Evolutionary conservation across 1,140 invertebrate species (phyloP), one percentile per base, ranked within the genome.

Genomic region (Scaptomyza pallida): DNA sequence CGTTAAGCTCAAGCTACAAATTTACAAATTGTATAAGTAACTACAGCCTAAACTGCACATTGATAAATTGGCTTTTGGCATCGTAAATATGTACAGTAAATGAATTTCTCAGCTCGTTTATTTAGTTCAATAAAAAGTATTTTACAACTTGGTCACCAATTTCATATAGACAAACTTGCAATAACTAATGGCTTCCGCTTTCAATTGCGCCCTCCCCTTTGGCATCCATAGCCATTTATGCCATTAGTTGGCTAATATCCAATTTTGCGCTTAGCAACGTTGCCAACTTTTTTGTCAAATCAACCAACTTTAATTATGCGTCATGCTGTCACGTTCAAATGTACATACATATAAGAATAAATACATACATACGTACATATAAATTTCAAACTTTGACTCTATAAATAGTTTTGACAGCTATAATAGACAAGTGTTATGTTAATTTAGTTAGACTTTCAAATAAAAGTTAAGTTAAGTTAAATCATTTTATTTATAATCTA

Each of bases 301-400:
- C 56, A 37, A 61, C 67, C 43, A 33, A 55, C 62, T 62, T 80
- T 80, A 86, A 85, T 83, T 79, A 69, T 75, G 72, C 80, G 79
- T 72, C 80, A 79, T n/a, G 67, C 56, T 79, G 80, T 72, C 79
- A 56, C 45, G 41, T 59, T 33, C 47, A 50, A 33, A 33, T 16
- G 33, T 51, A 44, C 5, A 41, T 30, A 30, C 26, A 9, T 30
- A 9, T 30, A 30, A 35, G 33, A n/a, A 35, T n/a, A 12, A 2
- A 30, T 30, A 30, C 6, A 30, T 30, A 30, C 5, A 26, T 26
- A 26, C 5, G 5, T 26, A 1, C 0, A 6, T 26, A 26, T 5
- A 4, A 23, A 26, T 26, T 26, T 26, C 19, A 6, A 26, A 6
- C 23, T 5, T 0, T 1, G 23, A 35, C 33, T 35, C 5, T 2